A percentile compares a stretch with the other conserved stretches of the same genome.
Evolutionary conservation across 2,888 invertebrate genomes (phyloP).

Genomic region (Drosophila lacicola): DNA sequence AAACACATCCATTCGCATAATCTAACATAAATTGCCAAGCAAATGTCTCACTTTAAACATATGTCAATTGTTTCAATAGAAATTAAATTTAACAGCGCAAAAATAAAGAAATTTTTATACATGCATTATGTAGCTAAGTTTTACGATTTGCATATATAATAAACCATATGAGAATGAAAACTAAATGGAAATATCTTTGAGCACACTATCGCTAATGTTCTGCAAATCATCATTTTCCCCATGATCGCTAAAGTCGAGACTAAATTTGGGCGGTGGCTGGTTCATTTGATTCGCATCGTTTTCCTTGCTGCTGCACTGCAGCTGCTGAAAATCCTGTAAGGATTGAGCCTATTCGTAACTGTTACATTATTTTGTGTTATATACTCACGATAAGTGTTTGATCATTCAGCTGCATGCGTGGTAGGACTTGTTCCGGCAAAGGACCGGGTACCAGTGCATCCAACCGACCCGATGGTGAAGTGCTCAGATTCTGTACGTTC

Average conservation of each 20-base stretch:
- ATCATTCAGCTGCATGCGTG: constrained; percentile 59
- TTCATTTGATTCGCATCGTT: constrained; percentile 30
- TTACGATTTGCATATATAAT: constrained; percentile 20
- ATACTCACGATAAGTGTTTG: constrained; percentile 42
- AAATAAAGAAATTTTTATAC: constrained; percentile 9
- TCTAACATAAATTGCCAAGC: constrained; percentile 25
- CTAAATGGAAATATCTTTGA: constrained; percentile 68
- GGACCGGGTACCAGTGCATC: constrained; percentile 76
- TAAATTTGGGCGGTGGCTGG: constrained; percentile 30
- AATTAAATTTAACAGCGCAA: constrained; percentile 27
- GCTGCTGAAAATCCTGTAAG: constrained; percentile 37
- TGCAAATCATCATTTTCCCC: constrained; percentile 57
- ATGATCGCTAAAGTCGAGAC: constrained; percentile 30
- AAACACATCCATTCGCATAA: constrained; percentile 11
- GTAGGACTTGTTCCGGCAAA: constrained; percentile 14
- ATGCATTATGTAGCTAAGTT: constrained; percentile 19
- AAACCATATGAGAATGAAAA: constrained; percentile 7
- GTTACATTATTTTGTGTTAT: no score
- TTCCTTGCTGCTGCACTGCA: constrained; percentile 15
- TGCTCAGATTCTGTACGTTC: constrained; percentile 81
- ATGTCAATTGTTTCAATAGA: constrained; percentile 12
- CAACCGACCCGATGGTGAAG: constrained; percentile 83
- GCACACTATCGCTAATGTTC: constrained; percentile 76
- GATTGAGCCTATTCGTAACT: neutral
- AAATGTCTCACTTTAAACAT: constrained; percentile 5